phyloP scores from a whole-genome alignment of 2,797 vertebrate genomes.

The Enteromius anoplus region DNA sequence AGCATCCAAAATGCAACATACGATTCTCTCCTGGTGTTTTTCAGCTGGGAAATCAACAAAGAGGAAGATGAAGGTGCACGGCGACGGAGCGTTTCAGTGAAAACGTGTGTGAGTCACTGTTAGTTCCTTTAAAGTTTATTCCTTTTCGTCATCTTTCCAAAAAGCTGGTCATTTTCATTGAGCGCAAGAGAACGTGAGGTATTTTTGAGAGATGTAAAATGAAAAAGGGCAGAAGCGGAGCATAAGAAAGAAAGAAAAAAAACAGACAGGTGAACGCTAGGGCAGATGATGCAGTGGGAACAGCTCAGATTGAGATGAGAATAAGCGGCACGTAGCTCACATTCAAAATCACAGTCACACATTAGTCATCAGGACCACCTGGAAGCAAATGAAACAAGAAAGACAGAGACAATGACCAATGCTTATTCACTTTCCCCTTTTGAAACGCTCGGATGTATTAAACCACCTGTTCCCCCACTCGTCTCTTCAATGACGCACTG shows the following conservation, averaged over 20 bases:
- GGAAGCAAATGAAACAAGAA: conserved; percentile 34
- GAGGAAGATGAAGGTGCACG: background rate
- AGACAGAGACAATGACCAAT: conserved; percentile 31
- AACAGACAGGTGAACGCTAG: conserved; percentile 62
- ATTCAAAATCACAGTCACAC: conserved; percentile 53
- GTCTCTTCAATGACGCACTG: conserved; percentile 38
- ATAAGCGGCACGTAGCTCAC: conserved; percentile 64
- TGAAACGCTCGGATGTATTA: conserved; percentile 25
- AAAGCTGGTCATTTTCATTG: background rate
- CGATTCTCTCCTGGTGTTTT: conserved; percentile 70
- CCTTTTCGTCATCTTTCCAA: conserved; percentile 11
- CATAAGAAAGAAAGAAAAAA: conserved; percentile 60
- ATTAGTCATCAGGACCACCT: conserved; percentile 55
- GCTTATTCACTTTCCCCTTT: conserved; percentile 47
- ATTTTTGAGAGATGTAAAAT: conserved; percentile 28
- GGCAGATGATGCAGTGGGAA: conserved; percentile 56
- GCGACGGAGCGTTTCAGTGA: conserved; percentile 5
- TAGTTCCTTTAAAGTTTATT: conserved; percentile 9
- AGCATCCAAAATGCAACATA: conserved; percentile 58
- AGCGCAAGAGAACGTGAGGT: conserved; percentile 10
- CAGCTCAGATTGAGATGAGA: conserved; percentile 58
- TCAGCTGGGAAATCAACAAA: conserved; percentile 18
- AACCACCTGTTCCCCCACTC: conserved; percentile 44
- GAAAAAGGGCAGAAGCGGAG: conserved; percentile 17
- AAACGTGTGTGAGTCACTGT: conserved; percentile 22